Percentiles rank a stretch among this genome's conserved stretches.
Evolutionary conservation across 2,888 invertebrate species (phyloP).

Genomic region (Deilephila porcellus): DNA sequence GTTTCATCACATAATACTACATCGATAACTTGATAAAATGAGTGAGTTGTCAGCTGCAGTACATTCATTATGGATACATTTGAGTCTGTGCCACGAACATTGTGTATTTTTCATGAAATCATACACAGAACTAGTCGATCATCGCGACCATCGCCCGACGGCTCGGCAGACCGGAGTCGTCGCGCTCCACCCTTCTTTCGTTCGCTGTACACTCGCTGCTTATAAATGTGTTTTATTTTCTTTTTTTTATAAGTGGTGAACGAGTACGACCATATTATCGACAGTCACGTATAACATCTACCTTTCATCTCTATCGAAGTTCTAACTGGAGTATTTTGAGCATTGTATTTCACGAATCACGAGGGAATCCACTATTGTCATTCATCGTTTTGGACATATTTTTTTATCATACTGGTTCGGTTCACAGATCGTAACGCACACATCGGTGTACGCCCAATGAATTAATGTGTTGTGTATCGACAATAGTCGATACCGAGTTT

Average conservation of each 20-base stretch:
- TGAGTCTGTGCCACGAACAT: neutral
- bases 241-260: constrained; percentile 40
- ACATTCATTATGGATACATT: neutral
- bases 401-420: neutral
- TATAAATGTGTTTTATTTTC: constrained; percentile 16
- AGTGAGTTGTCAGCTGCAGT: neutral
- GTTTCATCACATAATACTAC: neutral
- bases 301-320: constrained; percentile 63
- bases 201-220: constrained; percentile 25
- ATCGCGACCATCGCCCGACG: constrained; percentile 1
- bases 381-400: neutral
- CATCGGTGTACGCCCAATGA: neutral
- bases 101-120: neutral
- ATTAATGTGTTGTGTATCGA: neutral
- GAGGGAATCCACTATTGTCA: constrained; percentile 3
- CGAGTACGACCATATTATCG: constrained; percentile 10
- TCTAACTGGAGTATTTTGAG: constrained; percentile 33
- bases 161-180: constrained; percentile 13
- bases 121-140: neutral
- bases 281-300: constrained; percentile 69
- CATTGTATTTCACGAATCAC: constrained; percentile 19
- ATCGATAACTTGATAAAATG: neutral
- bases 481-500: neutral
- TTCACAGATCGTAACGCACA: neutral
- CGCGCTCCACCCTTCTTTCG: neutral